Evolutionary conservation across 2,113 vertebrate species (phyloP), one percentile per base, ranked within the genome.

Genomic region (Lophotis ruficrista): DNA sequence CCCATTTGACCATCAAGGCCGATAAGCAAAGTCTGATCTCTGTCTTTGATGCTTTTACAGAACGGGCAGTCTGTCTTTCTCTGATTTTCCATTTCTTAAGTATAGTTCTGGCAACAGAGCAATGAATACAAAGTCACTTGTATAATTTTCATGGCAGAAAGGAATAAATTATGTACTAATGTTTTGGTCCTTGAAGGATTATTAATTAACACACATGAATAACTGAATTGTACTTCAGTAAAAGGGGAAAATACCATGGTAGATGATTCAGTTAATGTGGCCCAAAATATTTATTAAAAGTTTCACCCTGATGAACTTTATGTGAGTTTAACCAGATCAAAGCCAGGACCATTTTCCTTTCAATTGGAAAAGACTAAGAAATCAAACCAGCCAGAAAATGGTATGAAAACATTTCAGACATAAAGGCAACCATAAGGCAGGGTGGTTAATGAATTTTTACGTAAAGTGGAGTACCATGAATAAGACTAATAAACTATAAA

Each of bases 131-230:
- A 72, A 93, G 58, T 80, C 66, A 35, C 75, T 93, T 57, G 71
- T 90, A 94, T 69, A 81, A 92, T 95, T 96, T 96, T 95, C 88
- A 90, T 94, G 88, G 88, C 79, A 92, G 64, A 62, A 78, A 92
- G 38, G 64, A 92, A 70, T 92, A 93, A 92, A 92, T 77, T 23
- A 83, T 86, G 85, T 88, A 71, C 47, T 93, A 94, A 77, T 43
- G 64, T 60, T 92, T 90, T 93, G 93, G 83, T 79, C 89, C 88
- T 88, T 83, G 38, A 83, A 73, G 56, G 33, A 81, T 93, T 86
- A 93, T 83, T 97, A 93, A 94, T 97, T 96, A 96, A 70, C 83
- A 37, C 9, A 31, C 41, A 93, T 92, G 85, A 96, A 95, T 94
- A 93, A 94, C 79, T 78, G 88, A 85, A 94, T 37, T 91, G 87